Conservation (phyloP, 1,140 invertebrate species). For the Drosophila subobscura region DNA sequence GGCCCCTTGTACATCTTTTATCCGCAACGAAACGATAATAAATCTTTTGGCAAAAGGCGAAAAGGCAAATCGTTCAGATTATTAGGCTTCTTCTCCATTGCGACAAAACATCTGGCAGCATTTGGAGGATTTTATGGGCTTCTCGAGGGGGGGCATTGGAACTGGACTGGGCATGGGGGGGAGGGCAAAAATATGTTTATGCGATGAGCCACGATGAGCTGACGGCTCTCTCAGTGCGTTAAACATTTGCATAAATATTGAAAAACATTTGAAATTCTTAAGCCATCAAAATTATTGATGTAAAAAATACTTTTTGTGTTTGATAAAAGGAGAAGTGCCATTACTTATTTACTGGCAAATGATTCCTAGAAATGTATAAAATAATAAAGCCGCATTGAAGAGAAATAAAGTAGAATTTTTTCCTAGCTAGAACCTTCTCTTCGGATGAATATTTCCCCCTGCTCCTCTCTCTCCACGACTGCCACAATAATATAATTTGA, state of each 20-base stretch:
- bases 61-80: conserved; percentile 76
- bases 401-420: too few species aligned
- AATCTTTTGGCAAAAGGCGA: conserved; percentile 71
- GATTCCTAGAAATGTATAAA: too few species aligned
- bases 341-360: too few species aligned
- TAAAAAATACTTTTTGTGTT: too few species aligned
- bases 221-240: conserved; percentile 29
- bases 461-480: conserved; percentile 4
- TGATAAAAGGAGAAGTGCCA: too few species aligned
- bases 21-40: conserved; percentile 78
- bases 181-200: conserved; percentile 42
- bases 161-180: not conserved
- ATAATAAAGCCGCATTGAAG: too few species aligned
- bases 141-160: conserved; percentile 2
- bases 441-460: not conserved
- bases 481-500: conserved; percentile 46
- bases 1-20: conserved; percentile 68
- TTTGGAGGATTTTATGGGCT: conserved; percentile 39
- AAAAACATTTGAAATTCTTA: conserved; percentile 33
- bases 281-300: conserved; percentile 8
- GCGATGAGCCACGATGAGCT: conserved; percentile 35
- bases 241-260: conserved; percentile 51
- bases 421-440: too few species aligned
- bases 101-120: conserved; percentile 63
- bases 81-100: conserved; percentile 58